Conservation (phyloP, 2,113 vertebrate genomes). For the Deroptyus accipitrinus region DNA sequence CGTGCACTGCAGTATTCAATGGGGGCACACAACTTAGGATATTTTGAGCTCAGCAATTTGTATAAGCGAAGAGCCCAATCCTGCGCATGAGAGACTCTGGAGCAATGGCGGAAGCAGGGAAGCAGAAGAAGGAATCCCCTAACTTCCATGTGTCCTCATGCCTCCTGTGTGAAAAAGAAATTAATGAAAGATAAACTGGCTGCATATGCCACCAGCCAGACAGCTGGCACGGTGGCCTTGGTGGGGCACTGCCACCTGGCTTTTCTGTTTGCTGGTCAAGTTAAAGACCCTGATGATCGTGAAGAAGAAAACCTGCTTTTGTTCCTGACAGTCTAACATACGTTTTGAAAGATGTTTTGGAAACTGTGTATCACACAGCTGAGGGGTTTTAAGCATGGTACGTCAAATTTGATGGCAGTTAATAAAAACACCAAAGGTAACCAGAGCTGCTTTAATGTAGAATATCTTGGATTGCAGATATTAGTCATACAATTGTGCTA, state of each 20-base stretch:
- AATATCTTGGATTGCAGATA: neutral
- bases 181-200: neutral
- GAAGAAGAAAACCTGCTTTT: neutral
- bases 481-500: neutral
- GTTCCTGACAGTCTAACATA: neutral
- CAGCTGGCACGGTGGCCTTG: accelerated
- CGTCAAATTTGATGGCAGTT: neutral
- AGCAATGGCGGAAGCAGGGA: neutral
- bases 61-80: neutral
- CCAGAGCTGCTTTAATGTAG: neutral
- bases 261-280: neutral
- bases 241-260: accelerated
- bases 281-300: neutral
- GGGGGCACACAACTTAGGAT: neutral
- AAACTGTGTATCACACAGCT: neutral
- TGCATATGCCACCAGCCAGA: accelerated
- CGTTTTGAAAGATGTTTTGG: neutral
- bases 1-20: neutral
- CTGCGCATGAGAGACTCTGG: neutral
- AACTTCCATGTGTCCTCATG: neutral
- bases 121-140: neutral
- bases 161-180: neutral
- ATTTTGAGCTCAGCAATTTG: neutral
- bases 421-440: neutral
- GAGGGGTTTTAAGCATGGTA: neutral